Evolutionary conservation across 1,140 invertebrate genomes (phyloP), one percentile per base, ranked within the genome.

Genomic region (Achroia grisella): DNA sequence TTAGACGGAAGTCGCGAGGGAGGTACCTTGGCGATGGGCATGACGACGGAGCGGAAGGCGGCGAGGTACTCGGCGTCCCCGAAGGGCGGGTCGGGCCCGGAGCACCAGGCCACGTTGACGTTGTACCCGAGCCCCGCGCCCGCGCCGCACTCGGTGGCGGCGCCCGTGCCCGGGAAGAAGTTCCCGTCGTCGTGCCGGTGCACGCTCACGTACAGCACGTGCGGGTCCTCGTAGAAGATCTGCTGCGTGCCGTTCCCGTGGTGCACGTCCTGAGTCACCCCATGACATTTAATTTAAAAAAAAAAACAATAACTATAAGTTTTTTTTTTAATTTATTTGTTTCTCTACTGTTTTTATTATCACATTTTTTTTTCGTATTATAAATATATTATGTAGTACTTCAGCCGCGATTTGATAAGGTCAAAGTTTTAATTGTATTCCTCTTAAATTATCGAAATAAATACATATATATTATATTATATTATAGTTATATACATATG

Each of bases 131-230:
- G 83, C n/a, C 97, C 98, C 60, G 93, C 90, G 36, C 94, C 96
- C 12, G 90, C 88, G 14, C 98, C 98, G 88, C 96, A 93, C 90
- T 99, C 97, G 28, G 90, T 92, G 27, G 94, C 92, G 33, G 93
- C 95, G 28, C 97, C 97, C 8, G 97, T 98, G 44, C 98, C 98
- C 13, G 98, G 98, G 88, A 99, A 99, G 87, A 99, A 99, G 86
- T 99, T 99, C 36, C 98, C 98, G 81, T 98, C 97, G 88, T 99
- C 98, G 89, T 99, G 98, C 56, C 98, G 93, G 90, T 99, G 98
- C 73, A 99, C 93, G 55, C 97, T 99, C 58, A 99, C 90, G 83
- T 99, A 99, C 55, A 99, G 88, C 55, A 99, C 95, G 67, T 93
- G 90, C 11, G 95, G 93, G 85, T 99, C 97, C 70, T 97, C 92